Conservation (phyloP, 2,888 invertebrate species). For the Cantharis rufa region DNA sequence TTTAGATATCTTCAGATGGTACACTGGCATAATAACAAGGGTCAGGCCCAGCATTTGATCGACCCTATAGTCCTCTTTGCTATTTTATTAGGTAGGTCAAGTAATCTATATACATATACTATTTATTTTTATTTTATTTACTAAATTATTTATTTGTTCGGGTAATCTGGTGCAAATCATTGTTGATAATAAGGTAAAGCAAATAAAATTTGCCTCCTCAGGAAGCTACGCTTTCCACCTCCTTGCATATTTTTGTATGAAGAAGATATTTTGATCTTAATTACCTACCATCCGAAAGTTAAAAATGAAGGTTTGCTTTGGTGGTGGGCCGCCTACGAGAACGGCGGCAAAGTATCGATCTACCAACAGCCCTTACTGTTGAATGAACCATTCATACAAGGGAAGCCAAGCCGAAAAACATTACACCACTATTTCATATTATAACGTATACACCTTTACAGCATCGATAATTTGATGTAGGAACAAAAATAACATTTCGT, state of each 20-base stretch:
- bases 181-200: not conserved
- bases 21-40: slow-evolving; percentile 16
- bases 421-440: slow-evolving; percentile 9
- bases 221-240: not conserved
- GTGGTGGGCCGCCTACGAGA: slow-evolving; percentile 27
- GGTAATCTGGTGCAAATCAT: not conserved
- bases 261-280: not conserved
- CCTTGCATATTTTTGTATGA: not conserved
- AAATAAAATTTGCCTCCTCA: not conserved
- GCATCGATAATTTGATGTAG: not conserved
- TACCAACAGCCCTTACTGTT: slow-evolving; percentile 32
- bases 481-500: not conserved
- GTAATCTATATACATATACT: not conserved
- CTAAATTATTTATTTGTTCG: not conserved
- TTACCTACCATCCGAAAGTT: not conserved
- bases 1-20: slow-evolving; percentile 20
- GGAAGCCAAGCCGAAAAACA: slow-evolving; percentile 17
- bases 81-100: slow-evolving; percentile 16
- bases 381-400: slow-evolving; percentile 40
- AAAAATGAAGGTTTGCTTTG: slow-evolving; percentile 8
- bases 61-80: slow-evolving; percentile 2
- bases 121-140: not conserved
- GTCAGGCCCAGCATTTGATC: slow-evolving; percentile 13
- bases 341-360: slow-evolving; percentile 30
- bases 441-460: slow-evolving; percentile 5